Evolutionary conservation across 2,113 vertebrate species (phyloP), one percentile per base, ranked within the genome.

Genomic region (Entelurus aequoreus): DNA sequence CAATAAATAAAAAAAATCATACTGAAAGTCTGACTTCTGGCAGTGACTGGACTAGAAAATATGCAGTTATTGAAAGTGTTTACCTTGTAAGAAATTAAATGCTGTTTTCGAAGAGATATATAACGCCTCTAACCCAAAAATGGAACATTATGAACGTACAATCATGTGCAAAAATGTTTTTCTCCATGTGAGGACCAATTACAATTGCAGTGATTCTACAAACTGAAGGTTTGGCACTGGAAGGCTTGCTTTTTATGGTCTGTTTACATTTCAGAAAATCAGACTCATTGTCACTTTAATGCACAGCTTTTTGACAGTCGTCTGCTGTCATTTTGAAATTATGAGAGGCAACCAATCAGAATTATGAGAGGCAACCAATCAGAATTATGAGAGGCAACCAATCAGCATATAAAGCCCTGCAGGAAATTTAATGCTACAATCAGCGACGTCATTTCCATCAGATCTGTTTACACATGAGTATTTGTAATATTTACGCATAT

Each of bases 331-430:
- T 79, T 78, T 71, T 28, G 60, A 54, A 63, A 60, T 51, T 35
- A 71, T 75, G 70, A 75, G 74, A 69, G 42, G 59, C 69, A 71
- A 65, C 72, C 77, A 80, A 68, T 80, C 79, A 77, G 62, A 58
- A 28, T 28, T 28, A 28, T 28, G 21, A 28, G 28, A 28, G 28
- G 28, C 28, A 28, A 28, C 28, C 28, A 80, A 68, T 80, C 79
- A 77, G 62, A 58, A 28, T 28, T 28, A 28, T 28, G 28, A 28
- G 28, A 28, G 28, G 28, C 28, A 28, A 28, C 28, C 28, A 19
- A 19, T 57, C 48, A 35, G 62, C 46, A 15, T 78, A 65, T 68
- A 42, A 4, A 47, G 57, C 50, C 57, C 49, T 63, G 36, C 48
- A 53, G 54, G 65, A 49, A 76, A 58, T 49, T 49, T 35, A 56